Conservation (phyloP, 2,113 vertebrate species). For the Chamaea fasciata region DNA sequence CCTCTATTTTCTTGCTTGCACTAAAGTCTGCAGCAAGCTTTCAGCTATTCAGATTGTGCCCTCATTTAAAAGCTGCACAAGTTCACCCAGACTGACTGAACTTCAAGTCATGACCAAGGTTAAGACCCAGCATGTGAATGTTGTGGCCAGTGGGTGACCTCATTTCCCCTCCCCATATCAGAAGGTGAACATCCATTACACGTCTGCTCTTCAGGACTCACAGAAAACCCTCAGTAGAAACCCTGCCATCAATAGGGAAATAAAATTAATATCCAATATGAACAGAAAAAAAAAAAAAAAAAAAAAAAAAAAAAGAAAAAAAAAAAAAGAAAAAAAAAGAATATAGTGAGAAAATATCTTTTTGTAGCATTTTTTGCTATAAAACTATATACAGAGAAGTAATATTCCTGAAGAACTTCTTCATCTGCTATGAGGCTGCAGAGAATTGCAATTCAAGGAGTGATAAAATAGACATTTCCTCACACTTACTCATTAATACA, state of each 20-base stretch:
- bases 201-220: neutral
- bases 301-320: neutral
- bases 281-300: neutral
- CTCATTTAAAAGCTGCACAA: neutral
- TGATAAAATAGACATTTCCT: neutral
- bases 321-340: neutral
- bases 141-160: accelerated
- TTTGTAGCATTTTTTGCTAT: neutral
- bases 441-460: neutral
- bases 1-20: neutral
- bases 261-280: neutral
- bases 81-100: neutral
- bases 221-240: neutral
- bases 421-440: neutral
- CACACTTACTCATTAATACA: neutral
- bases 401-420: neutral
- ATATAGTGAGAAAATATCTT: neutral
- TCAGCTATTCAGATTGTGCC: neutral
- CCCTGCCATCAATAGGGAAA: neutral
- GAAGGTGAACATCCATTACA: neutral
- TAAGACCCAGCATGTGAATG: neutral
- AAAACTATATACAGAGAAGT: neutral
- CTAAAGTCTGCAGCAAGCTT: neutral
- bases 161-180: neutral
- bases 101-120: neutral